phyloP scores from a whole-genome alignment of 1,140 invertebrate species.

The Panagrolaimus sp. region DNA sequence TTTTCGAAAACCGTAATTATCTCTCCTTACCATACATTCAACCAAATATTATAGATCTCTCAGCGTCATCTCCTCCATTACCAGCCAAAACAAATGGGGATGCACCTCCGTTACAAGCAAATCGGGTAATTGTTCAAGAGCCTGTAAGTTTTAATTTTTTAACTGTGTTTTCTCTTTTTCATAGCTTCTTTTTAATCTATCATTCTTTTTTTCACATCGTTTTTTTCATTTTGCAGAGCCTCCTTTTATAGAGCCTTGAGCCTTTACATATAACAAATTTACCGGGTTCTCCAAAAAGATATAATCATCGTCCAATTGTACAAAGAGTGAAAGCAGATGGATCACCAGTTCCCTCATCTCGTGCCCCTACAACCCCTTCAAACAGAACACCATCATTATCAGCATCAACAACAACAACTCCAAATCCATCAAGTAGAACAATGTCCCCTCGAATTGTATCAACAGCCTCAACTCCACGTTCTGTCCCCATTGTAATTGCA shows the following conservation, averaged over 20 bases:
- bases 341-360: not conserved
- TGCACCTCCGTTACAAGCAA: not conserved
- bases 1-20: too few relatives aligned
- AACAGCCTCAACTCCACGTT: not conserved
- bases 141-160: conserved; percentile 3
- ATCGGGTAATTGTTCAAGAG: not conserved
- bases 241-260: not conserved
- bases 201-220: not conserved
- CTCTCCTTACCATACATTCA: too few relatives aligned
- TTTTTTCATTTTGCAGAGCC: too few relatives aligned
- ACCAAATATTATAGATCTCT: too few relatives aligned
- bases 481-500: not conserved
- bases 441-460: not conserved
- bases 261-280: not conserved
- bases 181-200: not conserved
- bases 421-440: too few relatives aligned
- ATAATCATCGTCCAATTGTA: not conserved
- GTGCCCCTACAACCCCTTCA: too few relatives aligned
- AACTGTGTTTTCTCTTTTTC: too few relatives aligned
- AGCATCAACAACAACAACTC: too few relatives aligned
- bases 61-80: not conserved
- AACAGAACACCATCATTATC: too few relatives aligned
- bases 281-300: not conserved
- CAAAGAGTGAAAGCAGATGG: not conserved
- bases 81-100: not conserved